phyloP scores from a whole-genome alignment of 2,888 invertebrate species.

The Amphimallon solstitiale region DNA sequence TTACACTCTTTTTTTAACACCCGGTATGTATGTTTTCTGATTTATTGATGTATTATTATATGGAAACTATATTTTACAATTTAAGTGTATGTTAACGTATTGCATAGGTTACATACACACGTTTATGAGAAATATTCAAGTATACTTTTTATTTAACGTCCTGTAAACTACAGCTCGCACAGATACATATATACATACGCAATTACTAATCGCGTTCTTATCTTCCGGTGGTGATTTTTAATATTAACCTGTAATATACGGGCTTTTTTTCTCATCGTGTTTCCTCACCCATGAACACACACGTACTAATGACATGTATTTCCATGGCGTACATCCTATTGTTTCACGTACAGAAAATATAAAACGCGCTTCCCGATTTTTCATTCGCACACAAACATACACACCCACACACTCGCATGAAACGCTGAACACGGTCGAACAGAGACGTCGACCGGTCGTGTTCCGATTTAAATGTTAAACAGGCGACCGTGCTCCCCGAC shows the following conservation, averaged over 20 bases:
- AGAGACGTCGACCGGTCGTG: not conserved
- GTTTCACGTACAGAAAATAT: constrained; percentile 1
- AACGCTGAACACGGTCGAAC: not conserved
- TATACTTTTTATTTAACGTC: not conserved
- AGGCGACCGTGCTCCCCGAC: not conserved
- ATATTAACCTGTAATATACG: too few species aligned
- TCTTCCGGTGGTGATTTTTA: too few species aligned
- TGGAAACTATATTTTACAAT: too few species aligned
- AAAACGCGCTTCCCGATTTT: not conserved
- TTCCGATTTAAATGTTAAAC: constrained; percentile 8
- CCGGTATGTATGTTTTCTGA: too few species aligned
- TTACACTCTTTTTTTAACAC: too few species aligned
- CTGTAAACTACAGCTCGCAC: not conserved
- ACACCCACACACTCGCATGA: not conserved
- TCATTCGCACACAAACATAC: constrained; percentile 5
- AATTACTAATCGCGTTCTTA: constrained; percentile 6
- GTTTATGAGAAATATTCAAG: not conserved
- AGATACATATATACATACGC: not conserved
- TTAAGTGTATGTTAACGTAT: too few species aligned
- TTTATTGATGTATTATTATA: too few species aligned
- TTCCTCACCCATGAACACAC: not conserved
- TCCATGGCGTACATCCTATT: not conserved
- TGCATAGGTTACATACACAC: not conserved
- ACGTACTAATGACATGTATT: not conserved
- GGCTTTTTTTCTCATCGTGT: too few species aligned